Base-by-base conservation (phyloP, 2,113 vertebrate species). In the Zosterops borbonicus region DNA sequence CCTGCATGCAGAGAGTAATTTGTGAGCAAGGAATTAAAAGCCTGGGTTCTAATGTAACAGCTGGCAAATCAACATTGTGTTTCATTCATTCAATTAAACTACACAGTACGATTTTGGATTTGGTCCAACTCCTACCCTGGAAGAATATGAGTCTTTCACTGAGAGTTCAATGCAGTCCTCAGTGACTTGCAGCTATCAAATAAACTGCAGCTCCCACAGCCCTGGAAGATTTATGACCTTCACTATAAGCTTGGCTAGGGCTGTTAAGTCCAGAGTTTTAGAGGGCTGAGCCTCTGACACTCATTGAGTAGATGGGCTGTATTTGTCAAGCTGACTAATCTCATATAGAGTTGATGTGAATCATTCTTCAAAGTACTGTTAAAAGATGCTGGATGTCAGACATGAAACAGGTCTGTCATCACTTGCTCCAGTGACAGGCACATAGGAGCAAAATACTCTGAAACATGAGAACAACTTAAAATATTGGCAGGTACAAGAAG, bases 61-160 rank as follows among this genome's bases (percentile, higher is more conserved):
- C 92, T 95, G 94, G 82, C 71, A 94, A 92, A 83, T 59, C 95
- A 93, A 77, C 82, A 52, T 49, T 89, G 83, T 87, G 83, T 79
- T 96, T 87, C 89, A 91, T 87, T 86, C 88, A 92, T 97, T 97
- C 96, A 80, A 86, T 96, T 95, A 95, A 96, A 88, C 47, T 31
- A 74, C 85, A 64, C 87, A 88, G 78, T 88, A 46, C 0, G 10
- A 68, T 87, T 90, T 87, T 90, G 90, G 80, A 64, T 74, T 27
- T 81, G 28, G 14, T 94, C 76, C 94, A 95, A 89, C 50, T 53
- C 46, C 41, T 68, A 12, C 71, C 52, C 73, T 81, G 53, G 71
- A 87, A 92, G 52, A 88, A 64, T 50, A 64, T 21, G 71, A 90
- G 64, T 14, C 50, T 88, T 94, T 83, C 82, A 33, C 55, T 24